These are phyloP conservation scores for Campylorhamphus procurvoides DNA, from an alignment of 2,113 vertebrate genomes.

Conservation along the genomic window DNA sequence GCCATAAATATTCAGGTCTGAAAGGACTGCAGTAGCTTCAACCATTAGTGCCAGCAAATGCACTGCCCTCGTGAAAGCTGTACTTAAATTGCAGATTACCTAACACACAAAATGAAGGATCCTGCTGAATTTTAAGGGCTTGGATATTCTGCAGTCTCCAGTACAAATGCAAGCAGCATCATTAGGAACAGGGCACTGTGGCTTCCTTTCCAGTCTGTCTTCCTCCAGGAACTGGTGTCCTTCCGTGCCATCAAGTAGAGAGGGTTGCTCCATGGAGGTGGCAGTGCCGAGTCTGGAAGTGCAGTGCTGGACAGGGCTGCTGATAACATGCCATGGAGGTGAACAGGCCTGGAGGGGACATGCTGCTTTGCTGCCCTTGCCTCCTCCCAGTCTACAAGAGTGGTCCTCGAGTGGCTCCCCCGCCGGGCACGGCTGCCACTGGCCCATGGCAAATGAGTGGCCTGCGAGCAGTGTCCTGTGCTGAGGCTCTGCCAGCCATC, in stretches of 20 bases:
- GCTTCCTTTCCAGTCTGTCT: background rate
- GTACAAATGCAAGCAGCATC: background rate
- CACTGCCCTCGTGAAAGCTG: background rate
- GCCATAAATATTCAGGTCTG: background rate
- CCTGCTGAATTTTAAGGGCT: background rate
- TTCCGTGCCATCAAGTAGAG: background rate
- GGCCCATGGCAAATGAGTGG: background rate
- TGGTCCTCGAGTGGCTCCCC: background rate
- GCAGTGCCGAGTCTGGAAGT: background rate
- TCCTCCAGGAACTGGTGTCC: background rate
- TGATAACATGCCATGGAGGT: accelerated
- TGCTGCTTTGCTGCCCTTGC: background rate
- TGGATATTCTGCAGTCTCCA: background rate
- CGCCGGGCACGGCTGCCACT: background rate
- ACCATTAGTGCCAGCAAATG: background rate
- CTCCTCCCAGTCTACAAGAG: background rate
- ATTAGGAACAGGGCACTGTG: background rate
- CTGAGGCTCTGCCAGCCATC: conserved; percentile 4
- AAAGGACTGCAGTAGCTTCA: background rate
- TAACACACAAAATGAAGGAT: conserved; percentile 8
- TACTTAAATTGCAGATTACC: background rate
- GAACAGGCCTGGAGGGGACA: background rate
- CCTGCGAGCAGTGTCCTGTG: background rate
- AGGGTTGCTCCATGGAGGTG: background rate
- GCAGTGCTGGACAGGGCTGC: background rate